Percentiles rank a stretch among this genome's conserved stretches.
Evolutionary conservation across 2,797 vertebrate species (phyloP).

Genomic region (Silurus lanzhouensis): DNA sequence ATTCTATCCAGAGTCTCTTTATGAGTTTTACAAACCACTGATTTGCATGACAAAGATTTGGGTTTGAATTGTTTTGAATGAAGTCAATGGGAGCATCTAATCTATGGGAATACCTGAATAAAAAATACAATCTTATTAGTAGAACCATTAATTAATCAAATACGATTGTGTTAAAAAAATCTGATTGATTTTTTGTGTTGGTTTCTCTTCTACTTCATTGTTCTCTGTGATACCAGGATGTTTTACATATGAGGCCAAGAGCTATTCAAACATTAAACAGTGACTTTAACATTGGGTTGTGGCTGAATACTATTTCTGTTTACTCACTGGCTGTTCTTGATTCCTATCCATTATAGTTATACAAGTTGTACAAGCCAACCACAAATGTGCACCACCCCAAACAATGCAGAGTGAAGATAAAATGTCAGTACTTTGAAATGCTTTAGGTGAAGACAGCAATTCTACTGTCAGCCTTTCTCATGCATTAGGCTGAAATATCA

Average conservation of each 20-base stretch:
- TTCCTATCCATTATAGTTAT: conserved; percentile 44
- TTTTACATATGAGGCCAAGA: neutral
- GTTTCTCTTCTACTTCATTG: neutral
- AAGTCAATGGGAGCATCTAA: conserved; percentile 28
- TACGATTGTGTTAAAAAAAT: neutral
- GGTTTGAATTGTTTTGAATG: conserved; percentile 33
- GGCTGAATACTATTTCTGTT: neutral
- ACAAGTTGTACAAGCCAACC: conserved; percentile 13
- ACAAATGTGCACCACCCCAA: conserved; percentile 15
- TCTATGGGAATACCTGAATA: conserved; percentile 24
- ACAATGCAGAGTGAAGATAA: neutral
- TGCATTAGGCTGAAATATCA: neutral
- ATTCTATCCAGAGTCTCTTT: neutral
- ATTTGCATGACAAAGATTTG: conserved; percentile 20
- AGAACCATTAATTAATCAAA: neutral
- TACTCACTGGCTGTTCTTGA: conserved; percentile 22
- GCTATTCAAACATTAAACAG: neutral
- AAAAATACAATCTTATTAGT: neutral
- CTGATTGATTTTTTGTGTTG: neutral
- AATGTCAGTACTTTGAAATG: neutral
- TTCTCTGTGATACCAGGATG: neutral
- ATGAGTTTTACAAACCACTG: conserved; percentile 19
- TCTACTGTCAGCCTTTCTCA: neutral
- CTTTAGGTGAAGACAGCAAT: neutral
- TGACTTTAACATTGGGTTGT: neutral